These are phyloP conservation scores for Cryptus viduatorius DNA, from an alignment of 2,888 invertebrate species.

Conservation along the genomic window DNA sequence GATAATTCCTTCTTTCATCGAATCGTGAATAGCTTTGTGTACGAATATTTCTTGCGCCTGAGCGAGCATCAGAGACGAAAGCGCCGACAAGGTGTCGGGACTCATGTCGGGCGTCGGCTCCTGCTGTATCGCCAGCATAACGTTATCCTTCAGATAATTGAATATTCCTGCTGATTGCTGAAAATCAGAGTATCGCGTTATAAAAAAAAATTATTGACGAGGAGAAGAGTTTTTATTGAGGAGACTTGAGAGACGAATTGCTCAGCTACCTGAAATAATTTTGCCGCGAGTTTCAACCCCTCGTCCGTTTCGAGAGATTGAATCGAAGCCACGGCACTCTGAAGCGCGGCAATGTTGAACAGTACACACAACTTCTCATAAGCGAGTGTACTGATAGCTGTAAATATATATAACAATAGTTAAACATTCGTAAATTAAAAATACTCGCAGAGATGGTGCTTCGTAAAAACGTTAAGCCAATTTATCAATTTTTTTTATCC, in stretches of 20 bases:
- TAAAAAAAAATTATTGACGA: background rate
- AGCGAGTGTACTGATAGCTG: slow-evolving; percentile 94
- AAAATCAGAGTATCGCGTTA: background rate
- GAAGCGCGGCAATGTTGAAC: slow-evolving; percentile 98
- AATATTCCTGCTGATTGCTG: slow-evolving; percentile 97
- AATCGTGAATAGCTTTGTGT: slow-evolving; percentile 96
- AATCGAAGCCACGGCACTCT: slow-evolving; percentile 94
- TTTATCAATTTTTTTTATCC: background rate
- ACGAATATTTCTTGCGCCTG: slow-evolving; percentile 99
- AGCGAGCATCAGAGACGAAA: slow-evolving; percentile 96
- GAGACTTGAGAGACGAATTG: background rate
- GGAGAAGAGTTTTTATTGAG: background rate
- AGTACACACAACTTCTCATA: slow-evolving; percentile 98
- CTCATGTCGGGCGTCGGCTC: slow-evolving; percentile 98
- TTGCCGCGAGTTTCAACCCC: slow-evolving; percentile 96
- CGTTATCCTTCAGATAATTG: slow-evolving; percentile 92
- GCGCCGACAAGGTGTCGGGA: slow-evolving; percentile 95
- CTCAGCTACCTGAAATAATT: slow-evolving; percentile 92
- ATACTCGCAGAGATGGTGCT: background rate
- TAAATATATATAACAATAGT: too few species aligned
- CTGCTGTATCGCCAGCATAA: slow-evolving; percentile 94
- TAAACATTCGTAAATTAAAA: background rate
- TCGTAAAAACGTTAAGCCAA: background rate
- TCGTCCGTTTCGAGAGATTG: slow-evolving; percentile 96
- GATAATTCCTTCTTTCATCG: slow-evolving; percentile 97